phyloP scores from a whole-genome alignment of 2,888 invertebrate genomes.

The Diogma glabrata region DNA sequence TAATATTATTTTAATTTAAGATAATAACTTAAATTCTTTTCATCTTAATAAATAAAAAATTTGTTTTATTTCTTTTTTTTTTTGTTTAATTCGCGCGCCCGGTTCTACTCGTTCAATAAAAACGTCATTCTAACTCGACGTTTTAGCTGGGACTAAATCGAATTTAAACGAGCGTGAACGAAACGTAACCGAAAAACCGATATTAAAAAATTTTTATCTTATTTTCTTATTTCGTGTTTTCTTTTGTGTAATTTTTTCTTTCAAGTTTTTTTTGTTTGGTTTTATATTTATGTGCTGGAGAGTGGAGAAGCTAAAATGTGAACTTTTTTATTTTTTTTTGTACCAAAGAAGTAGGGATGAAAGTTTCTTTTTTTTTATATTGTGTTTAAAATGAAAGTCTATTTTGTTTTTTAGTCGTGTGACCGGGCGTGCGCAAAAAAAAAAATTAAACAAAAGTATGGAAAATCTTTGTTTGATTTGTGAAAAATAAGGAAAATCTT shows the following conservation, averaged over 20 bases:
- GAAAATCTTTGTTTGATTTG: too few species aligned
- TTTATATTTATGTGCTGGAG: not conserved
- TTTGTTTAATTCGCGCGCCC: slow-evolving; percentile 10
- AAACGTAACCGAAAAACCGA: not conserved
- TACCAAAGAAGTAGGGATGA: too few species aligned
- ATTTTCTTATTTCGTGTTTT: not conserved
- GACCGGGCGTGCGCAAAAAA: slow-evolving; percentile 5
- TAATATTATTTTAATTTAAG: too few species aligned
- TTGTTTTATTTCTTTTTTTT: slow-evolving; percentile 2
- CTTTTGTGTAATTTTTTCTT: not conserved
- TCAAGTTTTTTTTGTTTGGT: not conserved
- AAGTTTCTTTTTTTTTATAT: not conserved
- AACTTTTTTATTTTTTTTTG: too few species aligned
- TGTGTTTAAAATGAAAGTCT: not conserved
- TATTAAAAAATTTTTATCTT: not conserved
- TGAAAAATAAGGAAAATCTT: too few species aligned
- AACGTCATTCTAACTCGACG: slow-evolving; percentile 6
- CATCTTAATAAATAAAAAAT: slow-evolving; percentile 1
- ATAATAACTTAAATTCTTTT: too few species aligned
- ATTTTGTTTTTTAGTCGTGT: slow-evolving; percentile 1
- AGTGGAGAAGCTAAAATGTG: too few species aligned
- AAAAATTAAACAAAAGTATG: too few species aligned
- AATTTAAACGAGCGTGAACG: slow-evolving; percentile 8
- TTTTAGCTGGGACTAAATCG: slow-evolving; percentile 11
- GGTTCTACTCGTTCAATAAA: slow-evolving; percentile 4